Evolutionary conservation across 92 coral and sea anemone genomes (phyloP).

Genomic region (Paramuricea clavata): DNA sequence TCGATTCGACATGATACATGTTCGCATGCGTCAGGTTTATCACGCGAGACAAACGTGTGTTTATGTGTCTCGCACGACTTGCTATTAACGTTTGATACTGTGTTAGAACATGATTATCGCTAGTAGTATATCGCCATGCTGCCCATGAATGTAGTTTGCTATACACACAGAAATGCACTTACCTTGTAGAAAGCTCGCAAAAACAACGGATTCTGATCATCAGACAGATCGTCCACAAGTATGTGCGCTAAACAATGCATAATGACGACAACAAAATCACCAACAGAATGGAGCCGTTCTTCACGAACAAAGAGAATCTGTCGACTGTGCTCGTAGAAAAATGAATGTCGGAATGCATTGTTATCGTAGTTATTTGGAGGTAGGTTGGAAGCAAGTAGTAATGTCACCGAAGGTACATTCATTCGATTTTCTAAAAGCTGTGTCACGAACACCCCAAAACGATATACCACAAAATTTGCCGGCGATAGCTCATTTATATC

Average conservation of each 20-base stretch:
- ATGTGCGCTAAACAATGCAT: constrained; percentile 97
- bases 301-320: constrained; percentile 92
- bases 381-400: constrained; percentile 94
- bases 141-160: too few relatives aligned
- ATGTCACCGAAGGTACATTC: constrained; percentile 95
- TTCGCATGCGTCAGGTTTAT: too few relatives aligned
- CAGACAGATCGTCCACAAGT: constrained; percentile 81
- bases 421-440: constrained; percentile 90
- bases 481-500: constrained; percentile 96
- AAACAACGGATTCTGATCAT: constrained; percentile 94
- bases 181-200: constrained; percentile 98
- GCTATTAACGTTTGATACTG: too few relatives aligned
- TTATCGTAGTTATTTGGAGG: constrained; percentile 91
- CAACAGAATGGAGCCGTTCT: constrained; percentile 97
- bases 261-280: constrained; percentile 94
- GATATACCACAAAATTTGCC: constrained; percentile 94
- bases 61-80: too few relatives aligned
- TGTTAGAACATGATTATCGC: too few relatives aligned
- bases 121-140: too few relatives aligned
- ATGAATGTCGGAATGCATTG: constrained; percentile 95
- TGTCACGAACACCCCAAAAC: constrained; percentile 94
- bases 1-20: too few relatives aligned
- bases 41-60: too few relatives aligned
- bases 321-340: constrained; percentile 99
- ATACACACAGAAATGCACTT: background rate